A percentile compares a stretch with the other conserved stretches of the same genome.
Conservation (phyloP, 2,113 vertebrate species). For the Mugil cephalus region DNA sequence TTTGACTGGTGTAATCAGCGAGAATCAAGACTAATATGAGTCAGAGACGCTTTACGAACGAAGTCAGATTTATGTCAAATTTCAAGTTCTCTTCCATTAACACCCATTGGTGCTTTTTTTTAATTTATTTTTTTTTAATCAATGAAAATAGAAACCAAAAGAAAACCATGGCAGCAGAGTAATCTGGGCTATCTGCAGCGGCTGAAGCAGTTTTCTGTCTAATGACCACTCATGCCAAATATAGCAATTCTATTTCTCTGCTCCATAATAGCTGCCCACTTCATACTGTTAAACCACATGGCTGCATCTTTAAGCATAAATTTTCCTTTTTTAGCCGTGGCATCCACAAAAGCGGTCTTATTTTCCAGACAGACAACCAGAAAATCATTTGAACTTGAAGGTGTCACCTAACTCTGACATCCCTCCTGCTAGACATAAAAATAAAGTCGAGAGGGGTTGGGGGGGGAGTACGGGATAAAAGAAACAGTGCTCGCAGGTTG, state of each 20-base stretch:
- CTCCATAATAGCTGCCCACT: constrained; percentile 28
- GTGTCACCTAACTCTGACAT: constrained; percentile 1
- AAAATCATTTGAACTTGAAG: constrained; percentile 1
- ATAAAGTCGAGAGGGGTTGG: background rate
- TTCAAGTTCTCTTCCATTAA: background rate
- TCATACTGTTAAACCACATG: no score
- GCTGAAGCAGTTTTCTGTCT: constrained; percentile 21
- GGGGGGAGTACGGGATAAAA: background rate
- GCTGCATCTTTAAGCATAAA: no score
- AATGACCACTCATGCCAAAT: constrained; percentile 37
- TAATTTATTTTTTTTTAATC: background rate
- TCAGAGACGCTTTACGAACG: background rate
- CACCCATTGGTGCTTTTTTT: background rate
- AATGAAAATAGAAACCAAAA: constrained; percentile 17
- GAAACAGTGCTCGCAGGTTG: constrained; percentile 3
- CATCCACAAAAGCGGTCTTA: no score
- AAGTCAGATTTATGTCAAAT: background rate
- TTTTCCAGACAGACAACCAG: background rate
- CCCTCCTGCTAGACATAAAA: constrained; percentile 8
- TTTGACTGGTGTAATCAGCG: background rate
- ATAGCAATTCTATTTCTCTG: constrained; percentile 3
- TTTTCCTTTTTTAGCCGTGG: no score
- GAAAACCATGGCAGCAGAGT: constrained; percentile 1
- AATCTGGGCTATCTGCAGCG: constrained; percentile 23
- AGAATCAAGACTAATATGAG: background rate